Conservation (phyloP, 2,888 invertebrate species). For the Bombylius discolor region DNA sequence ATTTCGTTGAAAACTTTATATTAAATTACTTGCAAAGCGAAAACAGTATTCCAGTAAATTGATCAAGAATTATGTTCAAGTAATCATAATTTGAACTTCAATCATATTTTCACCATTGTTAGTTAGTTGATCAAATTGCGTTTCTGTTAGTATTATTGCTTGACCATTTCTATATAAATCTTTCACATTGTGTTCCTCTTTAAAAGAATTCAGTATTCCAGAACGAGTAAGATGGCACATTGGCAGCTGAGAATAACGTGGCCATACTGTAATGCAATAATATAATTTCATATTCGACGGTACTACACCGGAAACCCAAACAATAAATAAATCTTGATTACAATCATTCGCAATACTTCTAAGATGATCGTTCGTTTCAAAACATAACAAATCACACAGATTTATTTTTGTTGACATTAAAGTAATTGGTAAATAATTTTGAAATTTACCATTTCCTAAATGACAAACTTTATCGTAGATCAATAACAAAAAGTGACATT, state of each 20-base stretch:
- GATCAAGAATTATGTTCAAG: too few relatives aligned
- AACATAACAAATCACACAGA: constrained; percentile 13
- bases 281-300: constrained; percentile 19
- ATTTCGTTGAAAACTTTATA: too few relatives aligned
- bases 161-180: constrained; percentile 21
- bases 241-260: constrained; percentile 14
- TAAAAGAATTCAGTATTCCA: constrained; percentile 24
- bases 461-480: constrained; percentile 23
- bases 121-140: constrained; percentile 20
- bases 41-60: too few relatives aligned
- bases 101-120: constrained; percentile 22
- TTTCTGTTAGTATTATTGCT: constrained; percentile 20
- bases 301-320: constrained; percentile 27
- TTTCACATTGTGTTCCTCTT: constrained; percentile 16
- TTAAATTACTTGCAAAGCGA: too few relatives aligned
- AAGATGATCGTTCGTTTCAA: neutral
- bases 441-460: constrained; percentile 19
- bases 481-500: constrained; percentile 25
- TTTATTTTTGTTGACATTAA: constrained; percentile 26
- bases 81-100: constrained; percentile 17
- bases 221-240: constrained; percentile 23
- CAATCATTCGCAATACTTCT: neutral
- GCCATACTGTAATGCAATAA: constrained; percentile 25
- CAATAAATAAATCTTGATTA: constrained; percentile 15
- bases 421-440: constrained; percentile 25